phyloP scores from a whole-genome alignment of 2,113 vertebrate genomes.

The Pterocles gutturalis region DNA sequence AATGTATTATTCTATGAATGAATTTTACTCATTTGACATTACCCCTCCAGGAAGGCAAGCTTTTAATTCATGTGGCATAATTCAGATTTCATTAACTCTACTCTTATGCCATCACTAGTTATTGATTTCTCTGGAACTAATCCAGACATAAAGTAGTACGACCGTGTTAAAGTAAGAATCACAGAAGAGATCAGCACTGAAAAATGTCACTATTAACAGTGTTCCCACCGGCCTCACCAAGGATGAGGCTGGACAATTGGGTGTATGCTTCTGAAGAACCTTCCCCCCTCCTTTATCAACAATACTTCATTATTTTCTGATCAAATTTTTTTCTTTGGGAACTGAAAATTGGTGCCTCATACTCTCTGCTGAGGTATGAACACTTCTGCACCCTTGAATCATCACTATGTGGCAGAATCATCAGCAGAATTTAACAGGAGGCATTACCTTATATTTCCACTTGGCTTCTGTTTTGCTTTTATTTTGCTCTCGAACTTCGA shows the following conservation, averaged over 20 bases:
- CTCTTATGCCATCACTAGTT: background rate
- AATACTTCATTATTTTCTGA: background rate
- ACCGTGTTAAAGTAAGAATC: background rate
- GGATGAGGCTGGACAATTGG: background rate
- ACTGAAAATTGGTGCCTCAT: background rate
- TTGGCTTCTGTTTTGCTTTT: constrained; percentile 97
- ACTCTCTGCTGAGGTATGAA: background rate
- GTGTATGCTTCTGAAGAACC: background rate
- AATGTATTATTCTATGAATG: background rate
- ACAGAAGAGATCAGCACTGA: background rate
- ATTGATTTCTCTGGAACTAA: background rate
- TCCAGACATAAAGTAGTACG: background rate
- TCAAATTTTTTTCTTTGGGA: background rate
- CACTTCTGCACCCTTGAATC: background rate
- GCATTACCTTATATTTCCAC: constrained; percentile 98
- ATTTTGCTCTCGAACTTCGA: constrained; percentile 93
- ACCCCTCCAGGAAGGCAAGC: background rate
- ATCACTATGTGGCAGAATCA: background rate
- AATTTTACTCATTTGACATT: background rate
- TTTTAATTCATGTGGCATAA: background rate
- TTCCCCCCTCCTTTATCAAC: background rate
- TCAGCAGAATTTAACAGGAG: background rate
- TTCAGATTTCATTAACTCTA: background rate
- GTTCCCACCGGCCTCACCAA: background rate
- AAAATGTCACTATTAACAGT: background rate